Conservation (phyloP, 2,797 vertebrate species). For the Zalophus californianus region DNA sequence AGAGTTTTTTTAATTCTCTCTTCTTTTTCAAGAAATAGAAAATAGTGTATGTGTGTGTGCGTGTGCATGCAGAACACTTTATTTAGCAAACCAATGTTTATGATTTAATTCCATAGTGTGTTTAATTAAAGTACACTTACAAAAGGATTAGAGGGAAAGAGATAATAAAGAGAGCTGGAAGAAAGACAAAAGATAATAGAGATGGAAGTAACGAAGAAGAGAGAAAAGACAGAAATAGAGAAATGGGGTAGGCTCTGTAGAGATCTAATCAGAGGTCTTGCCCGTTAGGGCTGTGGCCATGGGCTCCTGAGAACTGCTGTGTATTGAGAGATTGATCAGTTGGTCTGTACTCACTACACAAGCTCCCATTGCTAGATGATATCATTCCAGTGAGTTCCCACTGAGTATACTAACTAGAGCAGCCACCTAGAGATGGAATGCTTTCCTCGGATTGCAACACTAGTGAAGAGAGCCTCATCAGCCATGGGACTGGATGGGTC, state of each 20-base stretch:
- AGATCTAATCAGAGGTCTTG: not conserved
- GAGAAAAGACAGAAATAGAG: not conserved
- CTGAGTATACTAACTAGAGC: not conserved
- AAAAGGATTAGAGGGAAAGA: not conserved
- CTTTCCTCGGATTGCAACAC: not conserved
- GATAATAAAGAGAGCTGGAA: not conserved
- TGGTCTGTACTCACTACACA: not conserved
- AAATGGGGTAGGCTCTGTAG: not conserved
- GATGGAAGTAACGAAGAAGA: not conserved
- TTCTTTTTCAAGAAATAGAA: constrained; percentile 32
- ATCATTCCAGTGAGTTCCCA: not conserved
- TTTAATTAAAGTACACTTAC: not conserved
- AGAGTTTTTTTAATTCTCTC: not conserved
- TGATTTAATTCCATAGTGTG: not conserved
- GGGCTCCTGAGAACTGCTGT: not conserved
- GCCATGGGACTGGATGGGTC: not conserved
- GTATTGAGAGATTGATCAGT: no score
- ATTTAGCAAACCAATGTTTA: not conserved
- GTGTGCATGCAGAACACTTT: not conserved
- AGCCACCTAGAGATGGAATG: not conserved
- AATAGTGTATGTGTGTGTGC: not conserved
- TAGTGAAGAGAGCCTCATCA: not conserved
- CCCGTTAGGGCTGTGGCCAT: not conserved
- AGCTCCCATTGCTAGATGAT: not conserved
- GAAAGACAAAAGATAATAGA: not conserved